These are phyloP conservation scores for Perccottus glenii DNA, from an alignment of 2,113 vertebrate genomes.

Conservation along the genomic window DNA sequence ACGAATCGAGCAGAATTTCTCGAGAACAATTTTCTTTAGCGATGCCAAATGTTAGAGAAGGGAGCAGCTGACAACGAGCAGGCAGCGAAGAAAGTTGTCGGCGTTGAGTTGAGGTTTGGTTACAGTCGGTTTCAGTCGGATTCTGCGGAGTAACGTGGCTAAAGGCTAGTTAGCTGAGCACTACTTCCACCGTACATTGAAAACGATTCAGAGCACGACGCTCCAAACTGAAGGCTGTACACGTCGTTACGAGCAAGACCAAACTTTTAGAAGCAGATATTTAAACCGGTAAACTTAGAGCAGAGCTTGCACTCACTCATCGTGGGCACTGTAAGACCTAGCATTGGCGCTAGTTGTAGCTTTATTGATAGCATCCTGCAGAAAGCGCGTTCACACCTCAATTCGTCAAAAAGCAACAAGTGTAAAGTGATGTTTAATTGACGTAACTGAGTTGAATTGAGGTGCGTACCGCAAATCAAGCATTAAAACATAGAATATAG, in stretches of 20 bases:
- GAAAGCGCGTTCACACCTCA: constrained; percentile 41
- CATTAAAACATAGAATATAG: background rate
- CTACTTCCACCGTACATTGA: constrained; percentile 55
- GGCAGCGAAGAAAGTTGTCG: constrained; percentile 18
- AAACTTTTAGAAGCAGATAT: background rate
- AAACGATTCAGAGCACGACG: background rate
- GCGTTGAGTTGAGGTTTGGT: background rate
- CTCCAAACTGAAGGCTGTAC: background rate
- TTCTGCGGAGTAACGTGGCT: constrained; percentile 25
- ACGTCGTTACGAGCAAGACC: background rate
- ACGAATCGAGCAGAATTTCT: too few species aligned
- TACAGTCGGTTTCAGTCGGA: constrained; percentile 16
- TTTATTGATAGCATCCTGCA: constrained; percentile 29
- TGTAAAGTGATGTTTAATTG: constrained; percentile 38
- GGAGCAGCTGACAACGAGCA: background rate
- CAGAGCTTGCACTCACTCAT: constrained; percentile 11
- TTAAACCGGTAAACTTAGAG: background rate
- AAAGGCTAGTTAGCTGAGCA: constrained; percentile 39
- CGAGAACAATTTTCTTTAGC: background rate
- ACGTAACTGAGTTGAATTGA: constrained; percentile 4
- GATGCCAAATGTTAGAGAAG: background rate
- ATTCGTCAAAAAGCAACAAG: constrained; percentile 55
- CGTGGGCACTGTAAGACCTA: constrained; percentile 28
- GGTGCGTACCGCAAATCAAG: background rate
- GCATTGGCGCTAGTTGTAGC: constrained; percentile 55